These are phyloP conservation scores for Syndactyla subalaris DNA, from an alignment of 2,797 vertebrate genomes.

Conservation along the genomic window DNA sequence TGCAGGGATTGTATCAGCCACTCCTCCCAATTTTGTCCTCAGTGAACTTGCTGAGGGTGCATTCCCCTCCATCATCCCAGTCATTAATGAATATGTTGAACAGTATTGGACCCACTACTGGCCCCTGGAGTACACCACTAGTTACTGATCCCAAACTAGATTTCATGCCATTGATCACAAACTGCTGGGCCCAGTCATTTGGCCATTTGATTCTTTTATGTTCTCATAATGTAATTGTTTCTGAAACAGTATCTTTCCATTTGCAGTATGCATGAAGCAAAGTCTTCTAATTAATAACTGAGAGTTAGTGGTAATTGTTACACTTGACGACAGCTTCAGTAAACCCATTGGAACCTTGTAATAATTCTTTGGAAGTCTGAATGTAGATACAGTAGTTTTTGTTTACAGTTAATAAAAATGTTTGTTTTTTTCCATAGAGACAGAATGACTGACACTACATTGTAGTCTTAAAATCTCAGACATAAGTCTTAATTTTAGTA, in stretches of 20 bases:
- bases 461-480: background rate
- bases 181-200: background rate
- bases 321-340: background rate
- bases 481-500: background rate
- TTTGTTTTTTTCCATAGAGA: background rate
- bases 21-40: background rate
- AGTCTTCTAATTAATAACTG: background rate
- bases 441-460: background rate
- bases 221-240: background rate
- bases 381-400: background rate
- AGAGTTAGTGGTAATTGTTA: background rate
- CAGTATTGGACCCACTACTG: background rate
- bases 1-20: background rate
- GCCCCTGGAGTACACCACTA: background rate
- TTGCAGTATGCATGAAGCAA: background rate
- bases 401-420: background rate
- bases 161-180: background rate
- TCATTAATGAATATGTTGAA: background rate
- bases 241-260: background rate
- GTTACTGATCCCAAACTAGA: background rate
- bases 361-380: background rate
- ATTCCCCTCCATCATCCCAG: background rate
- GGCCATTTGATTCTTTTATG: background rate
- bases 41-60: background rate
- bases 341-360: background rate